Percentiles rank a stretch among this genome's conserved stretches.
Evolutionary conservation across 2,888 invertebrate genomes (phyloP).

Genomic region (Yponomeuta sedellus): DNA sequence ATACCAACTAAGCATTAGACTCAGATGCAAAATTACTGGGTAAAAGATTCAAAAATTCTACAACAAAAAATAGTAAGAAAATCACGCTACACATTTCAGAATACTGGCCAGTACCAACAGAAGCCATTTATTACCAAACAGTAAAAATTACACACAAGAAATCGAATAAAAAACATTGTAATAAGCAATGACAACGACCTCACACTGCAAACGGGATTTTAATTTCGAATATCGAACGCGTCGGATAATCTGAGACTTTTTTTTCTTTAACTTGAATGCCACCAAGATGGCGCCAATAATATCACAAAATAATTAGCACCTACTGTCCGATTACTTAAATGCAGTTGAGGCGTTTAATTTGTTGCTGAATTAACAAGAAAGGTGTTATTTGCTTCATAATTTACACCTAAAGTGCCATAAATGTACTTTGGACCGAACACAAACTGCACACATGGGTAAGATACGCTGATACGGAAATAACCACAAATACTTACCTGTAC

Average conservation of each 20-base stretch:
- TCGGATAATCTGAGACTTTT: slow-evolving; percentile 9
- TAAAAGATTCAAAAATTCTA: no score
- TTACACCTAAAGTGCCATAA: neutral
- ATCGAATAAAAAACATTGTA: neutral
- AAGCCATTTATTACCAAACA: neutral
- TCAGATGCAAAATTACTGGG: no score
- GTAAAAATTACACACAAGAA: neutral
- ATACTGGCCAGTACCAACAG: neutral
- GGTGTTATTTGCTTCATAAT: neutral
- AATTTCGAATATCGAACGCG: slow-evolving; percentile 47
- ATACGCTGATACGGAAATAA: neutral
- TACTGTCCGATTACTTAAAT: neutral
- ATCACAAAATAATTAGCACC: slow-evolving; percentile 16
- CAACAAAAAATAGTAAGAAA: no score
- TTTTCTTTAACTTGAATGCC: neutral
- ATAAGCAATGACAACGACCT: slow-evolving; percentile 9
- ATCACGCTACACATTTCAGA: no score
- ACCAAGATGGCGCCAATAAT: slow-evolving; percentile 6
- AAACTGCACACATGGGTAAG: neutral
- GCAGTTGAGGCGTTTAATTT: neutral
- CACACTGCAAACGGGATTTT: slow-evolving; percentile 35
- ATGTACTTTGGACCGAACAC: neutral
- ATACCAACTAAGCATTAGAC: no score
- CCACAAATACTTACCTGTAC: neutral
- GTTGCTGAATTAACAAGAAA: neutral